phyloP scores from a whole-genome alignment of 2,113 vertebrate species.

The Dunckerocampus dactyliophorus region DNA sequence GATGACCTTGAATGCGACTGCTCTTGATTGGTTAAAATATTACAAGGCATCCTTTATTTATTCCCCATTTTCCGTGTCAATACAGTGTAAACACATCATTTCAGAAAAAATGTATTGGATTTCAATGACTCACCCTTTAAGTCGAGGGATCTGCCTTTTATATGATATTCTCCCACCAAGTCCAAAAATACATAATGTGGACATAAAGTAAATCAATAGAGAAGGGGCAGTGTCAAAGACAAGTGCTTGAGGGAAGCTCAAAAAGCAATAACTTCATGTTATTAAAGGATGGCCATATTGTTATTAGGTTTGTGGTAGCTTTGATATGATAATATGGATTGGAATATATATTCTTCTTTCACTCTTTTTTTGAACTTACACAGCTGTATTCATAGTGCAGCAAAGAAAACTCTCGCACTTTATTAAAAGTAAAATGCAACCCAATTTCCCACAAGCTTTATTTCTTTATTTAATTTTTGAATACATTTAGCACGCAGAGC shows the following conservation, averaged over 20 bases:
- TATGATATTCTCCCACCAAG: slow-evolving; percentile 23
- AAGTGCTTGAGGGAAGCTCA: slow-evolving; percentile 10
- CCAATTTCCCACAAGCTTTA: slow-evolving; percentile 58
- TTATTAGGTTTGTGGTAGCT: slow-evolving; percentile 15
- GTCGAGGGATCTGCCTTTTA: slow-evolving; percentile 22
- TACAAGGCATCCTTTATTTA: too few relatives aligned
- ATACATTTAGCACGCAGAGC: slow-evolving; percentile 61
- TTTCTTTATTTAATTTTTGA: slow-evolving; percentile 37
- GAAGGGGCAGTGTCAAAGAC: slow-evolving; percentile 15
- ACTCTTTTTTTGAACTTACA: slow-evolving; percentile 51
- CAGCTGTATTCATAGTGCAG: slow-evolving; percentile 56
- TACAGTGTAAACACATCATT: too few relatives aligned
- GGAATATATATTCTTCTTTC: slow-evolving; percentile 18
- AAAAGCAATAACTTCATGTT: slow-evolving; percentile 14
- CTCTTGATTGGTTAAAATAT: too few relatives aligned
- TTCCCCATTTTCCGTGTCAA: too few relatives aligned
- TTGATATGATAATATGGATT: slow-evolving; percentile 33
- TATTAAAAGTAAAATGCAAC: slow-evolving; percentile 56
- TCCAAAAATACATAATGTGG: neutral
- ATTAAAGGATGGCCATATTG: slow-evolving; percentile 6
- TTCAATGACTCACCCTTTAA: slow-evolving; percentile 2
- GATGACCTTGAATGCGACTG: too few relatives aligned
- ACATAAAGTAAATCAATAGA: slow-evolving; percentile 23
- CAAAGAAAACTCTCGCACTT: slow-evolving; percentile 42
- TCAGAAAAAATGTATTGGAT: too few relatives aligned